A percentile compares a stretch with the other conserved stretches of the same genome.
Conservation (phyloP, 1,140 invertebrate genomes). For the Solenopsis invicta region DNA sequence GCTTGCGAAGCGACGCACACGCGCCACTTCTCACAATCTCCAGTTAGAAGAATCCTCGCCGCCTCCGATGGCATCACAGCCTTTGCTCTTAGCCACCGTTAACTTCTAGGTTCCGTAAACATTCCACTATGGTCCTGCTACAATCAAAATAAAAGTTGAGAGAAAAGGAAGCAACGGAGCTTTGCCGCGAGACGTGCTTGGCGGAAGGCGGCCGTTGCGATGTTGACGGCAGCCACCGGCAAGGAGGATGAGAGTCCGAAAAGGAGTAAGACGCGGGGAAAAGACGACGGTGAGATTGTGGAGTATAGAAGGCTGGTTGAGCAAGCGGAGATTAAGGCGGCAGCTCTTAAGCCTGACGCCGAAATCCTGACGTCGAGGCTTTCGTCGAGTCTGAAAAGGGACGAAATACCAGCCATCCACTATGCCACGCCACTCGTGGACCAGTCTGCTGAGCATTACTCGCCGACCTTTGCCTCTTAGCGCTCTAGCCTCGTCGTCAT, state of each 20-base stretch:
- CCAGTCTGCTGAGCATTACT: slow-evolving; percentile 79
- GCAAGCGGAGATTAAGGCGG: slow-evolving; percentile 78
- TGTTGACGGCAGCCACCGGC: slow-evolving; percentile 37
- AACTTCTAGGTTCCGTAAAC: slow-evolving; percentile 68
- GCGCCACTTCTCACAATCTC: slow-evolving; percentile 35
- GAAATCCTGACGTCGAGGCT: slow-evolving; percentile 72
- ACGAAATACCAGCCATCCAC: slow-evolving; percentile 69
- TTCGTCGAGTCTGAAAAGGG: slow-evolving; percentile 72
- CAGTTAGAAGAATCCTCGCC: slow-evolving; percentile 3
- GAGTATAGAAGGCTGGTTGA: slow-evolving; percentile 73
- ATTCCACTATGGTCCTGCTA: slow-evolving; percentile 38
- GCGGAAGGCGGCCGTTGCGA: slow-evolving; percentile 38
- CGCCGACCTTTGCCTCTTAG: slow-evolving; percentile 67
- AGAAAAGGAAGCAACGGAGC: slow-evolving; percentile 37
- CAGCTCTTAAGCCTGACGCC: slow-evolving; percentile 72
- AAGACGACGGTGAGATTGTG: slow-evolving; percentile 52
- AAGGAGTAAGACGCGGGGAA: slow-evolving; percentile 45
- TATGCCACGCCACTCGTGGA: slow-evolving; percentile 62
- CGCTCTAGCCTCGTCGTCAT: slow-evolving; percentile 36
- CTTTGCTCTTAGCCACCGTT: slow-evolving; percentile 63
- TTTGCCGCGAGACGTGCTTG: slow-evolving; percentile 47
- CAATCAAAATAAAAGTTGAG: slow-evolving; percentile 55
- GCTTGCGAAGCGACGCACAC: slow-evolving; percentile 37
- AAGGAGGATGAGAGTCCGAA: slow-evolving; percentile 54
- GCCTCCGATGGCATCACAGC: slow-evolving; percentile 34